A percentile compares a stretch with the other conserved stretches of the same genome.
These are phyloP conservation scores for Muschampia plurimacula DNA, from an alignment of 2,888 invertebrate genomes.

Conservation along the genomic window DNA sequence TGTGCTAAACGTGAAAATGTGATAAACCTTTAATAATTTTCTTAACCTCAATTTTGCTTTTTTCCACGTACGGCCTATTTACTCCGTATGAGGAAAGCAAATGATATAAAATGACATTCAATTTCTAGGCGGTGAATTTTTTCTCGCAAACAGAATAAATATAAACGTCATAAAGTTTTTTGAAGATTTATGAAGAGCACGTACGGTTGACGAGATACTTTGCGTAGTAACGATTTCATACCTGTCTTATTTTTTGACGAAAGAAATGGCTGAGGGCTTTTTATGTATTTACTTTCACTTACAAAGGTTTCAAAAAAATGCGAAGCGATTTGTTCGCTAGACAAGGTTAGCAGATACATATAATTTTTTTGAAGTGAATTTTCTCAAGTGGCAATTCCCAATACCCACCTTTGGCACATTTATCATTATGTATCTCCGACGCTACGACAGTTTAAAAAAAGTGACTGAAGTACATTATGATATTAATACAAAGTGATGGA, in stretches of 20 bases:
- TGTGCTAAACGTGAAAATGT: no score
- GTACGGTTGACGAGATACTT: constrained; percentile 11
- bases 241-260: constrained; percentile 17
- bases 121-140: not conserved
- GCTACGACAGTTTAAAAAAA: no score
- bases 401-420: no score
- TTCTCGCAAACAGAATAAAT: constrained; percentile 15
- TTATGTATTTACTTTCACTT: constrained; percentile 3
- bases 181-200: constrained; percentile 22
- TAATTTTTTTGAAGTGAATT: not conserved
- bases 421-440: no score
- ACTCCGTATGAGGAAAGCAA: constrained; percentile 2
- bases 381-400: not conserved
- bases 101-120: constrained; percentile 14
- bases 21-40: no score
- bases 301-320: not conserved
- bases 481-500: no score
- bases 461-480: no score
- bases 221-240: constrained; percentile 16
- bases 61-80: not conserved
- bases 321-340: not conserved
- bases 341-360: not conserved
- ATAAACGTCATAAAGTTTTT: constrained; percentile 21
- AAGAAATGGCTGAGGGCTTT: not conserved
- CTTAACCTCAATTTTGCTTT: no score